Evolutionary conservation across 2,797 vertebrate species (phyloP).

Genomic region (Otus scops): DNA sequence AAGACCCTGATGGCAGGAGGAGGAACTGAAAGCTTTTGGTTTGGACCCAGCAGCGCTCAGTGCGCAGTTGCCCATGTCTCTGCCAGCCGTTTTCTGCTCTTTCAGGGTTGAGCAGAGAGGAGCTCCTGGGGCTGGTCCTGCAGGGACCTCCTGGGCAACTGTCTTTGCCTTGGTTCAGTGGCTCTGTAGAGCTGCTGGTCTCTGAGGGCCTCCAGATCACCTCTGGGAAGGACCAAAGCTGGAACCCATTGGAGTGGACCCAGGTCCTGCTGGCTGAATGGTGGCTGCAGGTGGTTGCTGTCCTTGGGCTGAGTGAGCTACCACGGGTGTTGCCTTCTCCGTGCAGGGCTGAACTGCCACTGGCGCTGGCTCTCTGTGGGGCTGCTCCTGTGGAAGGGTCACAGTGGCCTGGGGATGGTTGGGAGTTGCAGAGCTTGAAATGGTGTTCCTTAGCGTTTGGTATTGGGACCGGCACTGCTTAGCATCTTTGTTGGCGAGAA

Average conservation of each 20-base stretch:
- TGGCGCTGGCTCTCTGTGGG: fast-evolving
- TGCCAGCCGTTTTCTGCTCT: neutral
- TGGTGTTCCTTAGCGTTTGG: too few relatives aligned
- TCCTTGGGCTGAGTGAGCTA: neutral
- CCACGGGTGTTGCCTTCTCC: fast-evolving
- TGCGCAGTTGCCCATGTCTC: neutral
- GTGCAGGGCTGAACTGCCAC: neutral
- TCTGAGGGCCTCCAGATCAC: fast-evolving
- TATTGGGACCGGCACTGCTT: too few relatives aligned
- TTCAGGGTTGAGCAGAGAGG: neutral
- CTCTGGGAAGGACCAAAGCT: neutral
- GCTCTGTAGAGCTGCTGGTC: neutral
- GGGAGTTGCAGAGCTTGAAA: neutral
- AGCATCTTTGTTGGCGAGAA: too few relatives aligned
- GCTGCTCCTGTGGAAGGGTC: neutral
- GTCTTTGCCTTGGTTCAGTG: neutral
- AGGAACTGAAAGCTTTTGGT: fast-evolving
- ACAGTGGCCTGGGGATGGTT: fast-evolving
- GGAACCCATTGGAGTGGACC: fast-evolving
- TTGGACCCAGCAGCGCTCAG: fast-evolving
- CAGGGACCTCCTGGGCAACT: neutral
- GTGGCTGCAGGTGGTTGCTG: neutral
- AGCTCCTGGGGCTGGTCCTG: neutral
- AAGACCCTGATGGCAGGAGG: neutral
- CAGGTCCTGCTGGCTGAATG: neutral